Base-by-base conservation (phyloP, 2,888 invertebrate genomes). In the Tricholauxania praeusta region DNA sequence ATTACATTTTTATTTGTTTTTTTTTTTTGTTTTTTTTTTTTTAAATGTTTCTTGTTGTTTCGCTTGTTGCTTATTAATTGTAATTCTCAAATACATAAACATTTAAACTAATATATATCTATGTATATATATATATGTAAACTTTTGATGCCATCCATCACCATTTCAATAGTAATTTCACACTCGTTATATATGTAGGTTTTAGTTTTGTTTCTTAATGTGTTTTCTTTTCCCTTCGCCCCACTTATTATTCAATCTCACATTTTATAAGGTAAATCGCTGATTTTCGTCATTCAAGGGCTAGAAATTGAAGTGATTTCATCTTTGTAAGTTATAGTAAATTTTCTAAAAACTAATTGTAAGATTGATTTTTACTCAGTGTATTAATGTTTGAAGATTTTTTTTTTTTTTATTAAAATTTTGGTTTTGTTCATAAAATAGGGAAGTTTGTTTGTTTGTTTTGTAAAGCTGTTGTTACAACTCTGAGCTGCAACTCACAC, bases 71-170 rank as follows among this genome's bases (percentile, higher is more conserved):
- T 59, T 63, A 57, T 53, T 72, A 62, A 51, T 55, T 67, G 63
- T 72, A 75, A 71, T 73, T 68, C 52, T 73, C 52, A 74, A 71
- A 75, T 75, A 73, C 71, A 83, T 80, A 82, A 83, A 83, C 83
- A 80, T 83, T 83, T 80, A 82, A 83, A 80, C 82, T 83, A 55
- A 52, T 39, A 71, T 74, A 71, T 74, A 74, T 72, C 49, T 65
- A 48, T 65, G 64, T 49, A 17, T 60, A 65, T 62, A 55, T 74
- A 52, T 69, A 57, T 64, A 57, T 48, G 62, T 66, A 62, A 70
- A 70, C 48, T 70, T 62, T 62, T 70, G 39, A 28, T 69, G 62
- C 62, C 52, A 71, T 32, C 51, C 48, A 19, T 39, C 49, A 39
- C 53, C 17, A 22, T 14, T 47, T 17, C 22, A 32, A 65, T 51